These are phyloP conservation scores for Nyctibius bracteatus DNA, from an alignment of 2,113 vertebrate species.

Conservation along the genomic window DNA sequence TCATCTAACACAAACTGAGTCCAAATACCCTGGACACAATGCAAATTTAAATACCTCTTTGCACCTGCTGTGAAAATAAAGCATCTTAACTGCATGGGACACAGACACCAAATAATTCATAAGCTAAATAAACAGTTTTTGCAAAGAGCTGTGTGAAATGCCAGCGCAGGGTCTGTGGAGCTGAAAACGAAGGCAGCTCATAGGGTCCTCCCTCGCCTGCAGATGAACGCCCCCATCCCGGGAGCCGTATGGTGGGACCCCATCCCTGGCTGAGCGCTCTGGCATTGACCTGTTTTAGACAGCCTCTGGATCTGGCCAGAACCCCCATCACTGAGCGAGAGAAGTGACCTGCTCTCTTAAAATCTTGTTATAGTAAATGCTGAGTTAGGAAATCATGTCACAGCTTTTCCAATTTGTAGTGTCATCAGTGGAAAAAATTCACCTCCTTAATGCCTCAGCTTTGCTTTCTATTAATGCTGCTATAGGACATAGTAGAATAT, in stretches of 20 bases:
- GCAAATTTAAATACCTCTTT: constrained; percentile 38
- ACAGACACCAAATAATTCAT: not conserved
- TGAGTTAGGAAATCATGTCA: not conserved
- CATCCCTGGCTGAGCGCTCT: not conserved
- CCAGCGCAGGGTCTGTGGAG: not conserved
- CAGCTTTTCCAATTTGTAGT: not conserved
- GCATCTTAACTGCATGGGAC: not conserved
- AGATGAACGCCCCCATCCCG: rapidly evolving
- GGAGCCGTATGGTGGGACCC: not conserved
- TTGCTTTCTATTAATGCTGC: not conserved
- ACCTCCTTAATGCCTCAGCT: not conserved
- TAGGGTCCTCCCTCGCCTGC: not conserved
- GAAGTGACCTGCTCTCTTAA: not conserved
- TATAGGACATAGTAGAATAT: not conserved
- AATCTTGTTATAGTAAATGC: not conserved
- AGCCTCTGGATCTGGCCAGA: not conserved
- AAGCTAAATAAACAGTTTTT: constrained; percentile 1
- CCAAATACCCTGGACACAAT: constrained; percentile 10
- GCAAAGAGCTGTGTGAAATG: not conserved
- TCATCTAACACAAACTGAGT: constrained; percentile 22
- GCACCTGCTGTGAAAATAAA: constrained; percentile 36
- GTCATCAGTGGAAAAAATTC: not conserved
- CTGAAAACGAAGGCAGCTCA: not conserved
- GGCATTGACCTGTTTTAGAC: not conserved
- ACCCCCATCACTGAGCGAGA: rapidly evolving